phyloP scores from a whole-genome alignment of 2,113 vertebrate species.

The Xiphophorus couchianus region DNA sequence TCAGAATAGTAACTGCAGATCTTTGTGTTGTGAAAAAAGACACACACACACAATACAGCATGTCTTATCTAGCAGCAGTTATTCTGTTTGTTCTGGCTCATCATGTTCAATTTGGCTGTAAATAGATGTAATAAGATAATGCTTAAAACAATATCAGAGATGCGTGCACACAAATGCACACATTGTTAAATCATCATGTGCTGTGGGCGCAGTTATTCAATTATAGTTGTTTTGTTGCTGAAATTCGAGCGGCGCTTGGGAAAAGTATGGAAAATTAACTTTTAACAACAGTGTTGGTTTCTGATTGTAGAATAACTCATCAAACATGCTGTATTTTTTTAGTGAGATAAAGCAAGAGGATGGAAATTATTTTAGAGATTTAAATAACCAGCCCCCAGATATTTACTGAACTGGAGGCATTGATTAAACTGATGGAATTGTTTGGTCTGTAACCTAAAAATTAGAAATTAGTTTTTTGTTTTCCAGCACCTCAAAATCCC shows the following conservation, averaged over 20 bases:
- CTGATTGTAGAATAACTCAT: slow-evolving; percentile 15
- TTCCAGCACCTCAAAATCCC: background rate
- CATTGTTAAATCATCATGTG: slow-evolving; percentile 53
- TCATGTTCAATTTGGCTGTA: slow-evolving; percentile 53
- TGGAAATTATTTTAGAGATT: slow-evolving; percentile 19
- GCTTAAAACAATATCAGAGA: slow-evolving; percentile 32
- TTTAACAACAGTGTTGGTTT: slow-evolving; percentile 49
- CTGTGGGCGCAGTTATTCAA: slow-evolving; percentile 58
- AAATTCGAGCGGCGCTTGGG: slow-evolving; percentile 55
- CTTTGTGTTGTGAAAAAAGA: slow-evolving; percentile 35
- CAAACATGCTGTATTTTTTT: slow-evolving; percentile 8
- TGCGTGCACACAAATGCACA: background rate
- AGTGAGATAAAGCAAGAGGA: slow-evolving; percentile 15
- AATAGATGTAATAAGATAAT: slow-evolving; percentile 55
- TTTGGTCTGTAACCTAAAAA: background rate
- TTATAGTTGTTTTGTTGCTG: slow-evolving; percentile 55
- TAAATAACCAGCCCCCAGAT: background rate
- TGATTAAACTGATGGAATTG: background rate
- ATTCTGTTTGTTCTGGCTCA: slow-evolving; percentile 38
- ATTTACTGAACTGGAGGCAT: background rate
- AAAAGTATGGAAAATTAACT: slow-evolving; percentile 49
- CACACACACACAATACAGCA: slow-evolving; percentile 5
- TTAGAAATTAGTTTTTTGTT: background rate
- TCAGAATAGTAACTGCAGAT: slow-evolving; percentile 36
- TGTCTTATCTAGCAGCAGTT: slow-evolving; percentile 17